phyloP scores from a whole-genome alignment of 2,888 invertebrate species.

The Hydrotaea cyrtoneurina region DNA sequence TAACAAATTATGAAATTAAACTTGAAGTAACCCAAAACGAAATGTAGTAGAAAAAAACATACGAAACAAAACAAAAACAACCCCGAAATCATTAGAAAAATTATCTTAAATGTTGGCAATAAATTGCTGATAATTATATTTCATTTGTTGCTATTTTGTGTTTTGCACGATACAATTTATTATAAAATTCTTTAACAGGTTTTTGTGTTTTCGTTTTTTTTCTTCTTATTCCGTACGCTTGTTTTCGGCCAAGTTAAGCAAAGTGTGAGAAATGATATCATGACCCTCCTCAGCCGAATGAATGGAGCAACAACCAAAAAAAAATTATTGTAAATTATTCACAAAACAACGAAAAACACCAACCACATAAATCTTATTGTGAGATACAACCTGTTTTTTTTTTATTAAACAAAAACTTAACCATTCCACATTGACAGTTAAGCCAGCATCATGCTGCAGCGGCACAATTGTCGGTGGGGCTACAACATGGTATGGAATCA shows the following conservation, averaged over 20 bases:
- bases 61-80: background rate
- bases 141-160: conserved; percentile 4
- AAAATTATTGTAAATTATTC: conserved; percentile 10
- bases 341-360: background rate
- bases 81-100: background rate
- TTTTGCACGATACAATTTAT: conserved; percentile 8
- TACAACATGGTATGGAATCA: conserved; percentile 10
- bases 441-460: background rate
- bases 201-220: background rate
- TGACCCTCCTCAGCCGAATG: conserved; percentile 30
- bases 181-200: conserved; percentile 11
- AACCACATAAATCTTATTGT: conserved; percentile 17
- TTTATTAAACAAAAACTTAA: background rate
- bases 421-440: background rate
- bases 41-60: background rate
- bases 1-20: conserved; percentile 19
- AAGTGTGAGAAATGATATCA: conserved; percentile 60
- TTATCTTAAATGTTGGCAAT: conserved; percentile 52
- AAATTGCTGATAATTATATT: conserved; percentile 50
- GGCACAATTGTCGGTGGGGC: background rate
- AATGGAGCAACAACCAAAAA: background rate
- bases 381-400: conserved; percentile 30
- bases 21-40: background rate
- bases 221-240: background rate
- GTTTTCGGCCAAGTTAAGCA: background rate